Percentiles rank a stretch among this genome's conserved stretches.
Conservation (phyloP, 2,888 invertebrate species). For the Xylota sylvarum region DNA sequence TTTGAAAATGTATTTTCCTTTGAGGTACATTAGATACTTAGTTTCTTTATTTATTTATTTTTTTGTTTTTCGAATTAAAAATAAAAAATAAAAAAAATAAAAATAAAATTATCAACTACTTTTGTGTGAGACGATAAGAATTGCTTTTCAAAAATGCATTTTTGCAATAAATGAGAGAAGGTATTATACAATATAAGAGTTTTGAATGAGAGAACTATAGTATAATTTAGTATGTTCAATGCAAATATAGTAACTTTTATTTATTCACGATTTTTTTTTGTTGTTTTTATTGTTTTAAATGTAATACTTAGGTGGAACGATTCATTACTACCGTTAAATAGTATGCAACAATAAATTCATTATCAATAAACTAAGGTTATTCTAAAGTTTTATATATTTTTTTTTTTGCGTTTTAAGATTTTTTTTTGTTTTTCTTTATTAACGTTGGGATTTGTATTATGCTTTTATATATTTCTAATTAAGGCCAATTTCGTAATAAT, state of each 20-base stretch:
- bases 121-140: conserved; percentile 57
- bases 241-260: conserved; percentile 75
- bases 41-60: background rate
- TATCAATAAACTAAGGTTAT: conserved; percentile 72
- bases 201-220: conserved; percentile 50
- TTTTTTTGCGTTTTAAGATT: conserved; percentile 16
- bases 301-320: conserved; percentile 75
- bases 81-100: conserved; percentile 20
- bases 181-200: conserved; percentile 62
- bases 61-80: conserved; percentile 18
- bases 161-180: conserved; percentile 47
- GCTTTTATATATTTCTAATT: conserved; percentile 63
- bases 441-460: conserved; percentile 72
- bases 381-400: conserved; percentile 33
- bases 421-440: conserved; percentile 40
- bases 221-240: conserved; percentile 58
- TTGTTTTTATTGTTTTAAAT: conserved; percentile 36
- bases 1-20: conserved; percentile 27
- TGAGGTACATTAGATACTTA: conserved; percentile 8
- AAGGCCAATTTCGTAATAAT: conserved; percentile 74
- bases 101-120: conserved; percentile 27
- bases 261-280: conserved; percentile 42
- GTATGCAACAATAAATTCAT: conserved; percentile 75
- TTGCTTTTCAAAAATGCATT: conserved; percentile 52
- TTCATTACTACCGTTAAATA: conserved; percentile 67